A percentile compares a stretch with the other conserved stretches of the same genome.
Conservation (phyloP, 2,888 invertebrate genomes). For the Diaphora mendica region DNA sequence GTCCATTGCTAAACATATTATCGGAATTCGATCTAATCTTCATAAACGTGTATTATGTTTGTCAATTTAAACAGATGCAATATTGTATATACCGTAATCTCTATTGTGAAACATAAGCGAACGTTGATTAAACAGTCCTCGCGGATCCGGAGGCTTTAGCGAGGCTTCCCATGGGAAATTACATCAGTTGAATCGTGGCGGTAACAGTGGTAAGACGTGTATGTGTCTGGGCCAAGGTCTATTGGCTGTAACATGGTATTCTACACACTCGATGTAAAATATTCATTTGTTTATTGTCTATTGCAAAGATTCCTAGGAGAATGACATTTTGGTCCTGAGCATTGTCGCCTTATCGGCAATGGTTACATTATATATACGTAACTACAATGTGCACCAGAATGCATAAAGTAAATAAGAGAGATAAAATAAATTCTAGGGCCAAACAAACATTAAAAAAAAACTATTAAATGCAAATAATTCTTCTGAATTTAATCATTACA, state of each 20-base stretch:
- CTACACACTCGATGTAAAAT: background rate
- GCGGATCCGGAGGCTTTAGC: constrained; percentile 24
- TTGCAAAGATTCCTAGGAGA: background rate
- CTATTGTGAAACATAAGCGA: constrained; percentile 33
- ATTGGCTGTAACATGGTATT: background rate
- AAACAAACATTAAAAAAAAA: no score
- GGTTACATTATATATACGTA: background rate
- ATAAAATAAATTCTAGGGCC: no score
- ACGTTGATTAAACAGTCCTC: constrained; percentile 44
- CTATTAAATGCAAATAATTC: background rate
- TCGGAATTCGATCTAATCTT: background rate
- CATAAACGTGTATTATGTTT: background rate
- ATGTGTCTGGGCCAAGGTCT: constrained; percentile 15
- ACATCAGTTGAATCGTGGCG: constrained; percentile 29
- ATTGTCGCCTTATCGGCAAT: no score
- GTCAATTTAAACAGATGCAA: background rate
- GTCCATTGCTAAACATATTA: background rate
- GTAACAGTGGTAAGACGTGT: constrained; percentile 27
- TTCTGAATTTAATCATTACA: no score
- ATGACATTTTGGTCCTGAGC: background rate
- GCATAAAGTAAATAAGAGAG: background rate
- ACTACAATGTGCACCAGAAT: background rate
- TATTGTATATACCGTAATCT: constrained; percentile 28
- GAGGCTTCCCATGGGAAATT: constrained; percentile 42
- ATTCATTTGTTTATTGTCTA: background rate